phyloP scores from a whole-genome alignment of 2,113 vertebrate genomes.

The Ondatra zibethicus region DNA sequence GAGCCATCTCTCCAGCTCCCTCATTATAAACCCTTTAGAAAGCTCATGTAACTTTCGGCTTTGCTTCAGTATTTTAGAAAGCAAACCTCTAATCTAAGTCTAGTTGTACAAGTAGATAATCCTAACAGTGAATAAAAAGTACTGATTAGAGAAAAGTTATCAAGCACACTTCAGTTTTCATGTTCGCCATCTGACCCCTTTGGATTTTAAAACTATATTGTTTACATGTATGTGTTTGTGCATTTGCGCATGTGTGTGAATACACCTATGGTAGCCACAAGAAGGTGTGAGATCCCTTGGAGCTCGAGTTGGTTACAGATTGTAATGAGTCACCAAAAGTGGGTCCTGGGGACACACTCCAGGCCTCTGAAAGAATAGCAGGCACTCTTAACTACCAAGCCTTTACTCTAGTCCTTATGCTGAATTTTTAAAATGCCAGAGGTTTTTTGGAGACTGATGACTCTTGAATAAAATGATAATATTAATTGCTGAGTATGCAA shows the following conservation, averaged over 20 bases:
- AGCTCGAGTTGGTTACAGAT: neutral
- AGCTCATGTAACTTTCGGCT: neutral
- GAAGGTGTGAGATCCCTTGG: neutral
- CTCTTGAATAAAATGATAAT: neutral
- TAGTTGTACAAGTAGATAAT: neutral
- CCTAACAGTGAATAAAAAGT: neutral
- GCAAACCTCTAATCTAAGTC: conserved; percentile 10
- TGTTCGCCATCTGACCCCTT: neutral
- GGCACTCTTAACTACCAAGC: neutral
- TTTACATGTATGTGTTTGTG: too few relatives aligned
- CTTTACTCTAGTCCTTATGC: neutral
- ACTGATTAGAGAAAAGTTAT: conserved; percentile 8
- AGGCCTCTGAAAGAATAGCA: too few relatives aligned
- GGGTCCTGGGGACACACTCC: neutral
- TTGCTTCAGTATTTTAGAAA: conserved; percentile 12
- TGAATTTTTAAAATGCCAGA: neutral
- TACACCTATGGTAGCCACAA: neutral
- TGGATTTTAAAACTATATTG: neutral
- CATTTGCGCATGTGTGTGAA: too few relatives aligned
- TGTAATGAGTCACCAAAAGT: neutral
- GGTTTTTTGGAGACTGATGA: neutral
- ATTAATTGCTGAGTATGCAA: conserved; percentile 29
- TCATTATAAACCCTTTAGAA: conserved; percentile 7
- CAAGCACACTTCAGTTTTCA: neutral
- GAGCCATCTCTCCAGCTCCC: too few relatives aligned